Percentiles rank a stretch among this genome's conserved stretches.
These are phyloP conservation scores for Psittacula cyanocephala DNA, from an alignment of 2,113 vertebrate species.

Conservation along the genomic window DNA sequence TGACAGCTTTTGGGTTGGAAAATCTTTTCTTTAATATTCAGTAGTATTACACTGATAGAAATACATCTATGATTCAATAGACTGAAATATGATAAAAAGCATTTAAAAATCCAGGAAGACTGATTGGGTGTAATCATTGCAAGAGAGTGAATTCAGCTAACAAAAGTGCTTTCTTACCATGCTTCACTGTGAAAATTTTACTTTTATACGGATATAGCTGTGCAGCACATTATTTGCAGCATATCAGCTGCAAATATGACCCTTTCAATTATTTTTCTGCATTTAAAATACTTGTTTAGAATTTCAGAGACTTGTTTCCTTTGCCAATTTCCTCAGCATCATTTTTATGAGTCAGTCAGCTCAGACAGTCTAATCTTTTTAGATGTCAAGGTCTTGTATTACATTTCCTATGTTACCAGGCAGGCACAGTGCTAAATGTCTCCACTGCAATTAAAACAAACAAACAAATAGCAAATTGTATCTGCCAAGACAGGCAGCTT, in stretches of 20 bases:
- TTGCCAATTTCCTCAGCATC: slow-evolving; percentile 2
- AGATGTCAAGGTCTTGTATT: slow-evolving; percentile 29
- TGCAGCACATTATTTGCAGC: slow-evolving; percentile 6
- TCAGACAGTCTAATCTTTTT: slow-evolving; percentile 31
- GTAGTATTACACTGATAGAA: slow-evolving; percentile 7
- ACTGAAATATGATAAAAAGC: slow-evolving; percentile 53
- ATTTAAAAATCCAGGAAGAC: slow-evolving; percentile 35
- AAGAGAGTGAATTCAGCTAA: slow-evolving; percentile 7
- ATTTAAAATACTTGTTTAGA: slow-evolving; percentile 41
- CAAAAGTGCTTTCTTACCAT: not conserved
- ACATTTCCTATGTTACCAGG: not conserved
- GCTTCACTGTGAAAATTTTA: not conserved
- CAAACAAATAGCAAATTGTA: slow-evolving; percentile 35
- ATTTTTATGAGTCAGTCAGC: not conserved
- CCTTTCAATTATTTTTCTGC: slow-evolving; percentile 10
- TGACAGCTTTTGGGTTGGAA: slow-evolving; percentile 20
- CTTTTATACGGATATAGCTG: not conserved
- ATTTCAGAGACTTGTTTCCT: slow-evolving; percentile 38
- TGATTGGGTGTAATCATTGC: not conserved
- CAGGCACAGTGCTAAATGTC: slow-evolving; percentile 14
- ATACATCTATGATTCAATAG: slow-evolving; percentile 19
- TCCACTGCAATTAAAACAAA: slow-evolving; percentile 40
- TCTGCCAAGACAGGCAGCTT: not conserved
- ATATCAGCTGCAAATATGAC: slow-evolving; percentile 23
- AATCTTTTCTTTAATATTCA: slow-evolving; percentile 39